Base-by-base conservation (phyloP, 1,140 invertebrate species). In the Caenorhabditis latens region DNA sequence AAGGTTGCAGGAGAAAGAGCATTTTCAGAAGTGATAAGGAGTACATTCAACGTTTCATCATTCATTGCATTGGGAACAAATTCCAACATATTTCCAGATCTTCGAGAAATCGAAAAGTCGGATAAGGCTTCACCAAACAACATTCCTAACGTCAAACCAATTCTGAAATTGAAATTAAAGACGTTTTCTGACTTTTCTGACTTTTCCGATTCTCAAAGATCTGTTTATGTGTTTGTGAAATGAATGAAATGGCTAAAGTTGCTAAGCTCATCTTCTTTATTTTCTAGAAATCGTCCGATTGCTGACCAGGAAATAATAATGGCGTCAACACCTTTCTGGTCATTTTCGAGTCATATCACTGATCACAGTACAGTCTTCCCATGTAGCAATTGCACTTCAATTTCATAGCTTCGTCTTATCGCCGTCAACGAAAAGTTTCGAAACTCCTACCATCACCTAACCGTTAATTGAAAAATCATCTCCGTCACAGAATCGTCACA, bases 41-140 rank as follows among this genome's bases (percentile, higher is more conserved):
- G 71, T 79, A 14, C 43, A 79, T 79, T 32, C 13, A 53, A 53
- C 50, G 16, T 67, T 67, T n/a, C 65, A 46, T 71, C 42, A 46
- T 43, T 46, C 40, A 46, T 6, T 71, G 42, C 40, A 71, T 8
- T 8, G 14, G 32, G 21, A 43, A 46, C 21, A 71, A 46, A 46
- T 32, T 4, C 9, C 40, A 24, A 71, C 21, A 71, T 8, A 43
- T 46, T 71, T 43, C 65, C 40, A 71, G 65, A 71, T 71, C 65
- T 46, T 19, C 65, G 65, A 61, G 24, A 21, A 63, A 32, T 24
- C 24, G 46, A 79, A 79, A 79, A 46, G 43, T 79, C 71, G 9
- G 46, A 79, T 21, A 79, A 79, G 71, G 19, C 71, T 48, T 79
- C 71, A 79, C 46, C 71, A 79, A 79, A 48, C 71, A 79, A 79